Evolutionary conservation across 2,113 vertebrate species (phyloP).

Genomic region (Herpetotheres cachinnans): DNA sequence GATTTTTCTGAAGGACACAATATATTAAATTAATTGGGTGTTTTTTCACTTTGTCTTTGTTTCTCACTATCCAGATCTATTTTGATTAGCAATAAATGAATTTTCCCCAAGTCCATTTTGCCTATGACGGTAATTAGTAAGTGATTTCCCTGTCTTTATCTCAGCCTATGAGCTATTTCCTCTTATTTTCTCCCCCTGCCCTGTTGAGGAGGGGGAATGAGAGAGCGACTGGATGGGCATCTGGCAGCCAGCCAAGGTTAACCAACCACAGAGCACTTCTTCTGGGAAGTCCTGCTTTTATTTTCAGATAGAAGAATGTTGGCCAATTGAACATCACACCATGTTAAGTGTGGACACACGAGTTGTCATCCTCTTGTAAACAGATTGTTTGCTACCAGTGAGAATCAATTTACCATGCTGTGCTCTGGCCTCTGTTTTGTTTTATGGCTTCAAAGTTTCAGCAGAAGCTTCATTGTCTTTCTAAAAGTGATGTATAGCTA

Average conservation of each 20-base stretch:
- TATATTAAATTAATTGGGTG: background rate
- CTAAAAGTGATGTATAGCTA: background rate
- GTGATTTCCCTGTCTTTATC: background rate
- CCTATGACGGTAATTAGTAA: background rate
- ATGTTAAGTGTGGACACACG: background rate
- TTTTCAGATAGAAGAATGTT: background rate
- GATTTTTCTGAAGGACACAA: background rate
- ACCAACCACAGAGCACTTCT: background rate
- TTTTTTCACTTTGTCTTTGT: background rate
- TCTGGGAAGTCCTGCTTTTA: background rate
- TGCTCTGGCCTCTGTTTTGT: background rate
- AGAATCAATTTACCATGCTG: background rate
- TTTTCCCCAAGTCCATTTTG: background rate
- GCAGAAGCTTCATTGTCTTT: background rate
- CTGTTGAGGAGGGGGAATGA: background rate
- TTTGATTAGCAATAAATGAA: background rate
- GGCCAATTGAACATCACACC: background rate
- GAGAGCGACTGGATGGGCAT: background rate
- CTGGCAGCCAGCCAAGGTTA: background rate
- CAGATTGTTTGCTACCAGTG: background rate
- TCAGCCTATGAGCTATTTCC: background rate
- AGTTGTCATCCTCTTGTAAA: background rate
- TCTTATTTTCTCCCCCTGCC: background rate
- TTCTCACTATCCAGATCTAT: background rate
- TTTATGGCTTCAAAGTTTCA: background rate